Base-by-base conservation (phyloP, 2,888 invertebrate species). In the Alitta virens region DNA sequence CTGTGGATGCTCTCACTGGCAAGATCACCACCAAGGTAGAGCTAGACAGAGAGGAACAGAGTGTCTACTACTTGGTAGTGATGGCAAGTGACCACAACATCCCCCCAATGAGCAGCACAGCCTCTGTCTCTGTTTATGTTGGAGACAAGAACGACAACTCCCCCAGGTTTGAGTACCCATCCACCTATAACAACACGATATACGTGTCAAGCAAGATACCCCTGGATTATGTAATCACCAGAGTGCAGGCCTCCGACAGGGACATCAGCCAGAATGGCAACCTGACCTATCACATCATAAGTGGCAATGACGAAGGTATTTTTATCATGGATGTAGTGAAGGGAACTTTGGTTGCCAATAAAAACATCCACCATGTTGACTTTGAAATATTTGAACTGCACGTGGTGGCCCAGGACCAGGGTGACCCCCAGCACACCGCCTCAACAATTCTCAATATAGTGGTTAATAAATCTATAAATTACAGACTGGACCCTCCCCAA, bases 141-240 rank as follows among this genome's bases (percentile, higher is more conserved):
- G 54, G 61, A 2, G 70, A 70, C 53, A 53, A 59, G 14, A 70
- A 70, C 46, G 70, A 70, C 59, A 69, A 70, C 62, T 14, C 60
- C 1, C 70, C 70, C 1, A 24, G 57, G 3, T 64, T 70, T 43
- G 53, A 50, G 42, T 69, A 56, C 57, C 69, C 69, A 0, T 56
- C 60, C 2, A 51, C 27, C 1, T 33, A 25, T n/a, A 69, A 69
- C 62, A 64, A 64, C 65, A 64, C 69, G 18, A 55, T 63, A 2
- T 40, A 60, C n/a, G 26, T 60, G 18, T 53, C 60, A 23, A 58
- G 24, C 49, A n/a, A 50, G 54, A 21, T 59, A 54, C 62, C 60
- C 26, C 27, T 63, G 16, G 55, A 51, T 51, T 63, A 49, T 38
- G 51, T 51, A 9, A 43, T 68, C 16, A 53, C 59, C 2, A 43